phyloP scores from a whole-genome alignment of 2,113 vertebrate genomes.

The Dipodomys merriami region DNA sequence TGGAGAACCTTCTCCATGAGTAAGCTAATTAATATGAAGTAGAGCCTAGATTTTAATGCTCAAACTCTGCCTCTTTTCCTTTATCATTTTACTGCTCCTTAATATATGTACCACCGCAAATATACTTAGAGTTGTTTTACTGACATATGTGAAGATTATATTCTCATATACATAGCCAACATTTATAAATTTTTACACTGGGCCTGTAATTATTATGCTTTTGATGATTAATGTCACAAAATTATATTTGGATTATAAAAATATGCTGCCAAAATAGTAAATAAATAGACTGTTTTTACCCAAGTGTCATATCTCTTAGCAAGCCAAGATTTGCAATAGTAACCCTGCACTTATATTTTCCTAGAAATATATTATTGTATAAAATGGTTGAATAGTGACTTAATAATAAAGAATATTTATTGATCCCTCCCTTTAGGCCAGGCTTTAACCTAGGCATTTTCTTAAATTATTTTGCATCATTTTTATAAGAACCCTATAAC shows the following conservation, averaged over 20 bases:
- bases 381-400: conserved; percentile 10
- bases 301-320: neutral
- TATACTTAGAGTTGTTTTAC: neutral
- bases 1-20: neutral
- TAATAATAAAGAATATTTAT: neutral
- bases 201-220: neutral
- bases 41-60: neutral
- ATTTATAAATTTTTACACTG: neutral
- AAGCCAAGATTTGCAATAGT: neutral
- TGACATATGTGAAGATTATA: neutral
- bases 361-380: conserved; percentile 29
- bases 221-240: neutral
- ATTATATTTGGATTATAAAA: conserved; percentile 6
- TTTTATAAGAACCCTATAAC: neutral
- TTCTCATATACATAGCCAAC: neutral
- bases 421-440: neutral
- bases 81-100: neutral
- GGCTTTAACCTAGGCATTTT: neutral
- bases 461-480: neutral
- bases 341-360: neutral
- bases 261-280: neutral
- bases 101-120: neutral
- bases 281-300: neutral
- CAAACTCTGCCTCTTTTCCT: neutral
- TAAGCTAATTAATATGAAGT: neutral